Base-by-base conservation (phyloP, 2,113 vertebrate genomes). In the Globicephala melas region DNA sequence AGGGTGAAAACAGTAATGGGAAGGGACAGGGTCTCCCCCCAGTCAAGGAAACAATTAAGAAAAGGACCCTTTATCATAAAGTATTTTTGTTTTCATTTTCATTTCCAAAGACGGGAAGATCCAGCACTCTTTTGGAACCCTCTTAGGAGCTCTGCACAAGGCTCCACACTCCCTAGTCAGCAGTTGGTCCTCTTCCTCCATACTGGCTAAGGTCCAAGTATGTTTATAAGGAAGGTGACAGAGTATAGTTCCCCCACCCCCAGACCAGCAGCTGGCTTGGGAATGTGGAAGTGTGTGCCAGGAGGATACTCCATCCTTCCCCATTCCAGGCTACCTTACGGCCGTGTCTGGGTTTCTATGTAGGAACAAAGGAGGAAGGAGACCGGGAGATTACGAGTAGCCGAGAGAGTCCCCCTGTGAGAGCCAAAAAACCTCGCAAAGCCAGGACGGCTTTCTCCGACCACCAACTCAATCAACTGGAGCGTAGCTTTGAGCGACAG, bases 381-480 rank as follows among this genome's bases (percentile, higher is more conserved):
- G 99, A 99, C 95, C 99, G 99, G 79, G 99, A 99, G 96, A 99
- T 99, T 97, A 99, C 99, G 41, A 99, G 99, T 92, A 99, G 99
- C 98, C 99, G 99, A 98, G 99, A 99, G 97, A 99, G 99, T 97
- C 99, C 99, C 3, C 99, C 99, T 0, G 99, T 99, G 97, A 98
- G 99, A 98, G 98, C 99, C 71, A 99, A 99, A 99, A 99, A 99
- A 96, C 99, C 99, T 67, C 99, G 99, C 44, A 99, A 99, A 98
- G 99, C 99, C 21, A 98, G 99, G 86, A 99, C 99, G 60, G 99
- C 99, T 91, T 99, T 99, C 96, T 99, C 99, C 0, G 99, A 99
- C 98, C 99, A 99, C 96, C 99, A 99, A 97, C 99, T 99, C 96
- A 99, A 99, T 97, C 99, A 99, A 97, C 98, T 99, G 98, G 99